Base-by-base conservation (phyloP, 2,113 vertebrate species). In the Perognathus longimembris region DNA sequence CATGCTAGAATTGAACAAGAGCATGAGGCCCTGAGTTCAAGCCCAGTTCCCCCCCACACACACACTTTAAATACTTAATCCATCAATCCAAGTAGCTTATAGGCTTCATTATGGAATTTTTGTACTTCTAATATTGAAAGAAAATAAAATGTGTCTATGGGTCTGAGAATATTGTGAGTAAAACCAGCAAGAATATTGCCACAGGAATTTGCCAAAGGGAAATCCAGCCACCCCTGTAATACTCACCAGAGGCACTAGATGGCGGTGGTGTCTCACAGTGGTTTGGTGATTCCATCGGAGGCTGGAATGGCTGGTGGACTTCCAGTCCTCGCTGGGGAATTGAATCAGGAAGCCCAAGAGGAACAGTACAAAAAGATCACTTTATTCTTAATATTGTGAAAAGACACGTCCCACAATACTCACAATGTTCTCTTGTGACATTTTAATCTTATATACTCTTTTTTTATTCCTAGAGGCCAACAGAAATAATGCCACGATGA, bases 211-310 rank as follows among this genome's bases (percentile, higher is more conserved):
- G 82, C 66, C 92, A 75, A 85, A 92, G 74, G 50, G 34, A 10
- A 2, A 14, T 6, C 77, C 1, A 12, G 14, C 15, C 20, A 28
- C 7, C 9, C 0, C 42, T 14, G 76, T 21, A 64, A 10, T 91
- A 78, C 30, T 61, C 10, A 0, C 0, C 7, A 3, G 0, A 38
- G 36, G 86, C 98, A 91, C 97, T 87, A 97, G 98, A 97, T 98
- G 98, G 97, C 91, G 96, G 96, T 89, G 96, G 96, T 89, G 64
- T 97, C 92, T 91, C 95, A 85, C 75, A 97, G 97, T 94, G 76
- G 6, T 94, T 61, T 12, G 18, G 7, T 12, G 1, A 12, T 0
- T 2, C 0, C 1, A 8, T 34, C 77, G 9, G 0, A 6, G 24
- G 45, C 45, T 45, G 45, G 45, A 45, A 45, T 11, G 45, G 9